phyloP scores from a whole-genome alignment of 2,797 vertebrate species.

The Intellagama lesueurii region DNA sequence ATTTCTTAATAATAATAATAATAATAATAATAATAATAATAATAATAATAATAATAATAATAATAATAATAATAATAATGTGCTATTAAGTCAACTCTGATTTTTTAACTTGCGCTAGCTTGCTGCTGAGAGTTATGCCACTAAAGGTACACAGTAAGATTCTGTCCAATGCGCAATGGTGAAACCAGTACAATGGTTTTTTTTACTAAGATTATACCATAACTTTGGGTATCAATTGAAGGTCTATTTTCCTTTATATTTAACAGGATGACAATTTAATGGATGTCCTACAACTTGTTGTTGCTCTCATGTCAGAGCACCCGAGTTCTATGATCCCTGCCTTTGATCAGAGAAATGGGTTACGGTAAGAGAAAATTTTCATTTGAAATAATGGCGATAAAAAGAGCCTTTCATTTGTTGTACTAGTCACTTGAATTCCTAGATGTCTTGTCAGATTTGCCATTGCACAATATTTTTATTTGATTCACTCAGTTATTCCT shows the following conservation, averaged over 20 bases:
- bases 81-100: too few relatives aligned
- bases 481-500: background rate
- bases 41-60: too few relatives aligned
- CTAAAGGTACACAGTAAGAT: too few relatives aligned
- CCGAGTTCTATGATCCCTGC: slow-evolving; percentile 94
- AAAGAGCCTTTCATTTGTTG: background rate
- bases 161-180: too few relatives aligned
- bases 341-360: slow-evolving; percentile 96
- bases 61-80: too few relatives aligned
- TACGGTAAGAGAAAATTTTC: slow-evolving; percentile 84
- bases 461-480: background rate
- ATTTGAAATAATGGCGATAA: slow-evolving; percentile 9
- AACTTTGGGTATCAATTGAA: background rate
- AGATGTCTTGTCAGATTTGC: background rate
- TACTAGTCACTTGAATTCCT: slow-evolving; percentile 13
- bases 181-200: too few relatives aligned
- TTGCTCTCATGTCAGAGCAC: slow-evolving; percentile 97
- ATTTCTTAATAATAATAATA: too few relatives aligned
- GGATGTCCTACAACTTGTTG: slow-evolving; percentile 96
- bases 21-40: too few relatives aligned
- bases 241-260: slow-evolving; percentile 43
- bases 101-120: too few relatives aligned
- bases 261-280: slow-evolving; percentile 97
- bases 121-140: too few relatives aligned
- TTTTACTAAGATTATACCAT: background rate